Evolutionary conservation across 2,113 vertebrate genomes (phyloP).

Genomic region (Phyllostomus discolor): DNA sequence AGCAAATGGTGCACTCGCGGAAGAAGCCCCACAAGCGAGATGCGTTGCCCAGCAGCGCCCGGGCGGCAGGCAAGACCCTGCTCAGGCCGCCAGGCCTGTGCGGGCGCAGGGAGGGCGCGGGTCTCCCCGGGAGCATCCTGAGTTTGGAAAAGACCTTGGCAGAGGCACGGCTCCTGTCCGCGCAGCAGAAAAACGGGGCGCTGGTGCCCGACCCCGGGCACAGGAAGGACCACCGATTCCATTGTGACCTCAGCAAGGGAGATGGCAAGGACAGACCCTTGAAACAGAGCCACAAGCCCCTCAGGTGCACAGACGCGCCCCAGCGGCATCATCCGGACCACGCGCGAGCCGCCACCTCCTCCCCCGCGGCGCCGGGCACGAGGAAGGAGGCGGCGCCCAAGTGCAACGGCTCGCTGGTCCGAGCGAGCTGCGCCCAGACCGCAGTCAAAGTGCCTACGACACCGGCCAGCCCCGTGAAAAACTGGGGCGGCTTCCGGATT

Average conservation of each 20-base stretch:
- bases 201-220: conserved; percentile 78
- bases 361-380: conserved; percentile 58
- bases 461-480: conserved; percentile 84
- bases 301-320: conserved; percentile 77
- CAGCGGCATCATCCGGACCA: conserved; percentile 80
- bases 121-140: conserved; percentile 61
- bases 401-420: conserved; percentile 84
- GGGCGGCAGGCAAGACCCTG: conserved; percentile 49
- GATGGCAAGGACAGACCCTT: conserved; percentile 82
- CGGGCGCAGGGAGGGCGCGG: conserved; percentile 20
- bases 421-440: conserved; percentile 74
- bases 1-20: conserved; percentile 80
- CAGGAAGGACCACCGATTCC: conserved; percentile 78
- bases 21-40: conserved; percentile 78
- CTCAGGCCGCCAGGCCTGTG: conserved; percentile 61
- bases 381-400: conserved; percentile 78
- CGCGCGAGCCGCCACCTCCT: conserved; percentile 71
- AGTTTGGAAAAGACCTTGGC: conserved; percentile 74
- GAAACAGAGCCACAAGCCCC: conserved; percentile 81
- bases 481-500: conserved; percentile 97
- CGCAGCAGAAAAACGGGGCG: conserved; percentile 79
- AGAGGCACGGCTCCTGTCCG: conserved; percentile 72
- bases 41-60: conserved; percentile 48
- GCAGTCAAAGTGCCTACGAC: conserved; percentile 82
- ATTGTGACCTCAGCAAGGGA: conserved; percentile 73